A percentile compares a stretch with the other conserved stretches of the same genome.
Evolutionary conservation across 2,797 vertebrate species (phyloP).

Genomic region (Cyclura pinguis): DNA sequence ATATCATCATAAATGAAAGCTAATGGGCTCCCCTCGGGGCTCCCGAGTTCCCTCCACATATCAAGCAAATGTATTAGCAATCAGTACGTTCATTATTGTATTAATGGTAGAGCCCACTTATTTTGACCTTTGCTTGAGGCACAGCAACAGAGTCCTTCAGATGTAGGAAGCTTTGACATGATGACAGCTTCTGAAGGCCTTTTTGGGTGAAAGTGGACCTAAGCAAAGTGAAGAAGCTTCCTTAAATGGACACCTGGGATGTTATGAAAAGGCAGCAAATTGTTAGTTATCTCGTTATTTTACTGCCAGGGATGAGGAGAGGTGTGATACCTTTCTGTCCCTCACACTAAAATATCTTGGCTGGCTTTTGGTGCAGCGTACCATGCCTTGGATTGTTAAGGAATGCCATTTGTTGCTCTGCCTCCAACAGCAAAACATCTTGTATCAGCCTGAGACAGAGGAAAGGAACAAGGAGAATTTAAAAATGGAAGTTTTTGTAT

Average conservation of each 20-base stretch:
- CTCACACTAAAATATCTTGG: background rate
- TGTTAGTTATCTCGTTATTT: background rate
- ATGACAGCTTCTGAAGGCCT: background rate
- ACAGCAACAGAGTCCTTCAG: background rate
- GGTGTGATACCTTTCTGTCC: background rate
- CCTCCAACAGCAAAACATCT: background rate
- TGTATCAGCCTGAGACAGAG: background rate
- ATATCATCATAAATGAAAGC: conserved; percentile 27
- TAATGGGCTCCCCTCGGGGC: too few species aligned
- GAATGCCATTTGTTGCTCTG: background rate
- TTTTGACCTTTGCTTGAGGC: background rate
- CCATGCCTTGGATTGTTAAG: background rate
- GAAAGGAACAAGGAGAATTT: background rate
- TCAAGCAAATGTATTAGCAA: background rate
- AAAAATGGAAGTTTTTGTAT: background rate
- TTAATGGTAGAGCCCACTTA: background rate
- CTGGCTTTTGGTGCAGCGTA: background rate
- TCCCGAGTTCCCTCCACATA: background rate
- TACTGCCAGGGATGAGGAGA: background rate
- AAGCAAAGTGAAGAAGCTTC: background rate
- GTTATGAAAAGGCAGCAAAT: background rate
- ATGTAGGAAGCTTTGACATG: background rate
- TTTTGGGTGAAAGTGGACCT: background rate
- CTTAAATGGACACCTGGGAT: background rate
- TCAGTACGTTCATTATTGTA: background rate